A percentile compares a stretch with the other conserved stretches of the same genome.
Evolutionary conservation across 2,797 vertebrate genomes (phyloP).

Genomic region (Anguilla marmorata): DNA sequence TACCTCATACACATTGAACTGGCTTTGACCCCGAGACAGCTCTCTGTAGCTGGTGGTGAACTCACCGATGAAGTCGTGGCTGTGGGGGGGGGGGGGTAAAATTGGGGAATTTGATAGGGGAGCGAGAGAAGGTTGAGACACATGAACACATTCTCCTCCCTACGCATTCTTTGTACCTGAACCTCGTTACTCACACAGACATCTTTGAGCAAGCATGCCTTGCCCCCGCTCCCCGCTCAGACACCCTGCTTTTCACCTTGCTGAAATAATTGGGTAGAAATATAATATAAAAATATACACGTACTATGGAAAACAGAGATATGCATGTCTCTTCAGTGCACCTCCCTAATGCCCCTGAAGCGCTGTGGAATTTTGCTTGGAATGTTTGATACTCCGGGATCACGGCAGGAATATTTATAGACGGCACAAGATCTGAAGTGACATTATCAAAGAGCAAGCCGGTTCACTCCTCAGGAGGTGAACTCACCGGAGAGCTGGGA

Average conservation of each 20-base stretch:
- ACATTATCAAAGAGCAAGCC: slow-evolving; percentile 3
- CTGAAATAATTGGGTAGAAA: background rate
- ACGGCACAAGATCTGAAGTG: background rate
- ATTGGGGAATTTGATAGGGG: background rate
- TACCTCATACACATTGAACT: slow-evolving; percentile 96
- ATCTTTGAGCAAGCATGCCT: background rate
- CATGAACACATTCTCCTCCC: background rate
- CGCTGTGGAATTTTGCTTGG: background rate
- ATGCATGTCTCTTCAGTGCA: background rate
- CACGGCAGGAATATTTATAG: background rate
- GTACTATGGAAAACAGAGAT: background rate
- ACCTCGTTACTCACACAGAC: background rate
- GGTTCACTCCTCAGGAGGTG: background rate
- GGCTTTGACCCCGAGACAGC: slow-evolving; percentile 88
- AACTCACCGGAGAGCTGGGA: background rate
- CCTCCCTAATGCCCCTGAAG: background rate
- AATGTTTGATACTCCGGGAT: background rate
- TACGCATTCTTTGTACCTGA: background rate
- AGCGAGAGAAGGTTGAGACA: background rate
- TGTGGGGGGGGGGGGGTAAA: slow-evolving; percentile 45
- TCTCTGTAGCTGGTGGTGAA: slow-evolving; percentile 96
- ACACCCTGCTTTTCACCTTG: background rate
- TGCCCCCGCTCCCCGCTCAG: background rate
- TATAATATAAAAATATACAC: background rate
- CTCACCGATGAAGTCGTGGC: slow-evolving; percentile 93